A percentile compares a stretch with the other conserved stretches of the same genome.
These are phyloP conservation scores for Campopleginae sp. DNA, from an alignment of 2,888 invertebrate genomes.

Conservation along the genomic window DNA sequence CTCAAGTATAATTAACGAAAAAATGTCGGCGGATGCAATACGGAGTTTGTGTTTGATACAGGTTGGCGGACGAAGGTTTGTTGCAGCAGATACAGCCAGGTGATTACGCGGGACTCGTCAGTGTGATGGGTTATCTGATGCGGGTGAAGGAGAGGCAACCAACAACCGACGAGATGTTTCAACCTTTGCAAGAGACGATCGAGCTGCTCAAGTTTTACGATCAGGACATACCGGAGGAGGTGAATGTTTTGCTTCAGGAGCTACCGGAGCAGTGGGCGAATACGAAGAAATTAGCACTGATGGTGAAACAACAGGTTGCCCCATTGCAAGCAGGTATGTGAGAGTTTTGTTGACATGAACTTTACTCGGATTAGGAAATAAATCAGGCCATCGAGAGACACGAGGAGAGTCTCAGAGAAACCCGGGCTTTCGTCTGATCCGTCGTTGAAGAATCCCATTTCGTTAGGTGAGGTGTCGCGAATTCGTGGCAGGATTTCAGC, in stretches of 20 bases:
- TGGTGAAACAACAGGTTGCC: constrained; percentile 97
- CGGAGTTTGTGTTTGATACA: constrained; percentile 51
- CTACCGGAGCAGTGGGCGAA: constrained; percentile 98
- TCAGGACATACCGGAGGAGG: constrained; percentile 98
- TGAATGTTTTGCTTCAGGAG: constrained; percentile 95
- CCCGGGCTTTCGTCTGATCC: constrained; percentile 64
- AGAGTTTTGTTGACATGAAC: not conserved
- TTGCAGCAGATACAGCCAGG: constrained; percentile 89
- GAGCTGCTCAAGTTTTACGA: constrained; percentile 97
- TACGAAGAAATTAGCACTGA: constrained; percentile 95
- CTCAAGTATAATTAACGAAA: constrained; percentile 39
- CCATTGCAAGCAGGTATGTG: constrained; percentile 92
- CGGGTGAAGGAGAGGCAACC: constrained; percentile 95
- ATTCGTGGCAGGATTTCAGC: constrained; percentile 94
- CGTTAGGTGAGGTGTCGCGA: constrained; percentile 92
- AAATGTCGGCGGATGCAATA: constrained; percentile 15
- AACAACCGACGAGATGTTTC: constrained; percentile 97
- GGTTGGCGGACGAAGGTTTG: constrained; percentile 92
- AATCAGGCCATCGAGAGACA: not conserved
- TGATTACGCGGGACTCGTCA: constrained; percentile 94
- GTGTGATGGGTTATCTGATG: constrained; percentile 96
- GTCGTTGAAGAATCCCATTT: not conserved
- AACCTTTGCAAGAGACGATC: constrained; percentile 96
- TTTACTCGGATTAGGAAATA: not conserved
- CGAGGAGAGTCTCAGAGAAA: not conserved